Percentiles rank a stretch among this genome's conserved stretches.
These are phyloP conservation scores for Craterocephalus amniculus DNA, from an alignment of 2,797 vertebrate species.

Conservation along the genomic window DNA sequence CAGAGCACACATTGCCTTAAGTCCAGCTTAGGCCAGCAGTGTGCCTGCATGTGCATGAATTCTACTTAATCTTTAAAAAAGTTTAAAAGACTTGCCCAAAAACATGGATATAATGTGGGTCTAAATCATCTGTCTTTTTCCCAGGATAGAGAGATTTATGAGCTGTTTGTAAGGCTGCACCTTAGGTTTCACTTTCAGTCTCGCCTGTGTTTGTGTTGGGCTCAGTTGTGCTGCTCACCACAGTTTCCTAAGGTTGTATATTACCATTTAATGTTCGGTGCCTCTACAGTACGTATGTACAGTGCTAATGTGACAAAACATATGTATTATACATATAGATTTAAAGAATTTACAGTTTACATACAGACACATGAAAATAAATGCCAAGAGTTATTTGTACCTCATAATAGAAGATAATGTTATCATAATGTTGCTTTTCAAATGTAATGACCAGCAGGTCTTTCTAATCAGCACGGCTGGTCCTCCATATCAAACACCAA, in stretches of 20 bases:
- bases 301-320: neutral
- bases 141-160: neutral
- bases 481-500: slow-evolving; percentile 42
- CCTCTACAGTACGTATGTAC: neutral
- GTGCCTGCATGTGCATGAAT: neutral
- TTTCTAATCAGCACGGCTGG: slow-evolving; percentile 12
- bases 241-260: neutral
- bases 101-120: neutral
- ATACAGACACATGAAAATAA: neutral
- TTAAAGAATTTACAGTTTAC: neutral
- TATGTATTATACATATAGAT: slow-evolving; percentile 2
- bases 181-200: neutral
- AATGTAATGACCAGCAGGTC: slow-evolving; percentile 27
- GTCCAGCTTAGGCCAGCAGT: neutral
- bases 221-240: neutral
- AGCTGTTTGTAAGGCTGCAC: neutral
- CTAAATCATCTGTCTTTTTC: neutral
- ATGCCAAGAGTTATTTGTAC: slow-evolving; percentile 39
- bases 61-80: neutral
- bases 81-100: neutral
- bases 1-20: neutral
- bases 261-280: neutral
- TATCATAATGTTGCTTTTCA: slow-evolving; percentile 19
- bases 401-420: slow-evolving; percentile 17
- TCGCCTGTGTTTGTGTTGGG: neutral